Evolutionary conservation across 2,113 vertebrate species (phyloP).

Genomic region (Catharus fuscescens): DNA sequence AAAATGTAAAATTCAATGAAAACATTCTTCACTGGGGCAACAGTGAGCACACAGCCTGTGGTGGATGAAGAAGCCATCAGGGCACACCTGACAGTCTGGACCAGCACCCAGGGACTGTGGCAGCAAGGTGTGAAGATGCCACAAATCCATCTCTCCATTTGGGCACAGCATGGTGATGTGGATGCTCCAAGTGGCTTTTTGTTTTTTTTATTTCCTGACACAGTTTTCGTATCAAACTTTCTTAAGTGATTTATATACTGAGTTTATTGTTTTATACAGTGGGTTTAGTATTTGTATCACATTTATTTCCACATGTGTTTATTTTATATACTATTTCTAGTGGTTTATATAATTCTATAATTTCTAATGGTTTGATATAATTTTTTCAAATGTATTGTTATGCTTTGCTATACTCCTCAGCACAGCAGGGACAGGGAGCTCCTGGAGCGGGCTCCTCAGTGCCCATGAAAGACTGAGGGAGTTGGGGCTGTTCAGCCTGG

Average conservation of each 20-base stretch:
- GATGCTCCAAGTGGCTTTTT: neutral
- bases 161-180: neutral
- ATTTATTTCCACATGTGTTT: neutral
- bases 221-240: neutral
- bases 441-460: neutral
- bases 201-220: neutral
- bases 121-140: neutral
- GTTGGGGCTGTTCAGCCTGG: neutral
- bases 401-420: neutral
- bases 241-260: neutral
- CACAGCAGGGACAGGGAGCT: neutral
- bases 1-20: neutral
- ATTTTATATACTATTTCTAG: neutral
- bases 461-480: neutral
- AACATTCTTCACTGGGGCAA: rapidly evolving
- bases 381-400: neutral
- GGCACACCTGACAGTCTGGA: neutral
- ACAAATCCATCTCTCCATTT: neutral
- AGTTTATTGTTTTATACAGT: neutral
- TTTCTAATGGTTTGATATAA: too few relatives aligned
- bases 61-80: neutral
- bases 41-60: neutral
- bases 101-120: neutral
- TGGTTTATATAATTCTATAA: neutral
- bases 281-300: neutral